Base-by-base conservation (phyloP, 2,797 vertebrate species). In the Cyclura pinguis region DNA sequence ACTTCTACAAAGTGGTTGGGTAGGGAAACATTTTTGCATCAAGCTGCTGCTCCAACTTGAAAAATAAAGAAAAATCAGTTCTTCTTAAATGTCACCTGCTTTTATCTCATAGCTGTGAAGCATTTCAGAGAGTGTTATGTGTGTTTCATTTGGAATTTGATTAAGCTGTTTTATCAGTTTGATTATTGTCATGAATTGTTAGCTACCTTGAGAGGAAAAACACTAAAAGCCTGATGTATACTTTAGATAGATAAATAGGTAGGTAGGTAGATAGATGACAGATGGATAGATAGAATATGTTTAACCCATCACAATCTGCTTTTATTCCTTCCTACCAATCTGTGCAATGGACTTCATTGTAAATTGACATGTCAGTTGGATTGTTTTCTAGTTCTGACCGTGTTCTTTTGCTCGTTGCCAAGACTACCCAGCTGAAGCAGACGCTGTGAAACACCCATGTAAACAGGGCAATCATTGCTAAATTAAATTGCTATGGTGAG, bases 401-500 rank as follows among this genome's bases (percentile, higher is more conserved):
- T 76, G 24, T n/a, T 85, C 12, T 87, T 76, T 83, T 77, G n/a
- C 85, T 64, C 55, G 89, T 90, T 91, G 72, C 90, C 80, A 84
- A 87, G 85, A 84, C 85, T 90, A 87, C 89, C 20, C 47, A 77
- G 35, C 29, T 22, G 42, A 73, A 90, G 67, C 24, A 69, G n/a
- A 87, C 12, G 0, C 72, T 67, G 73, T 42, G 59, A 83, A 91
- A 84, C 72, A 69, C 57, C 55, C 85, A 78, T 87, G 72, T 78
- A 91, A 84, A 87, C 73, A 87, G 78, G 50, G 62, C 59, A 50
- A 84, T 87, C 90, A 57, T 83, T 87, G 73, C 80, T 91, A 91
- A 91, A 91, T 91, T 87, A 84, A 84, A 91, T 91, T 84, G 59
- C 80, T 84, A 78, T 84, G 85, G 73, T 77, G 59, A 83, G 72